These are phyloP conservation scores for Pelosia muscerda DNA, from an alignment of 2,888 invertebrate genomes.

Conservation along the genomic window DNA sequence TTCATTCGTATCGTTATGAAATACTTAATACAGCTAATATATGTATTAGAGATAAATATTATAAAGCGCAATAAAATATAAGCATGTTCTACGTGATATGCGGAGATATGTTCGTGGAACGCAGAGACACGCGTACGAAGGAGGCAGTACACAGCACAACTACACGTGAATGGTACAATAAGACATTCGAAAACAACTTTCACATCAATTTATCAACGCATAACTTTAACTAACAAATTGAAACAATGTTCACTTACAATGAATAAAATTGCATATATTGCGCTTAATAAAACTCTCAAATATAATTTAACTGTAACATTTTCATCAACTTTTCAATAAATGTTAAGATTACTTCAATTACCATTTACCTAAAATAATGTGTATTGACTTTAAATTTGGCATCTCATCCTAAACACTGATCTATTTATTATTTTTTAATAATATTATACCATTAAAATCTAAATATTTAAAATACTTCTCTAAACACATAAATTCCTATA, in stretches of 20 bases:
- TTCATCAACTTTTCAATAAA: constrained; percentile 85
- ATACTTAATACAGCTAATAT: constrained; percentile 72
- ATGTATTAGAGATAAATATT: constrained; percentile 65
- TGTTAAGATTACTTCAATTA: constrained; percentile 85
- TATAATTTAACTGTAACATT: constrained; percentile 87
- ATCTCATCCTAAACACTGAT: constrained; percentile 87
- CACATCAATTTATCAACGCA: constrained; percentile 78
- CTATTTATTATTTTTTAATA: constrained; percentile 79
- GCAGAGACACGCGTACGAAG: constrained; percentile 30
- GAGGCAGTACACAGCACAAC: constrained; percentile 32
- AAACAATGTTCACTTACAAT: constrained; percentile 86
- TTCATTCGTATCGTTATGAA: constrained; percentile 68
- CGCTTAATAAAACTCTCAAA: constrained; percentile 87
- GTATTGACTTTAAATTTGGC: constrained; percentile 91
- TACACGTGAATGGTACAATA: constrained; percentile 49
- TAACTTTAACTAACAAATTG: constrained; percentile 87
- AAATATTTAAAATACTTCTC: constrained; percentile 87
- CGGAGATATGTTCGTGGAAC: constrained; percentile 74
- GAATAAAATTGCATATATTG: constrained; percentile 86
- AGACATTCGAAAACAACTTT: constrained; percentile 72
- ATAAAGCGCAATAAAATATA: constrained; percentile 76
- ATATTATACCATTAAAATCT: constrained; percentile 80
- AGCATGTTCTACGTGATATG: constrained; percentile 75
- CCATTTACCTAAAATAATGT: constrained; percentile 87
- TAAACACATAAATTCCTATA: constrained; percentile 86